phyloP scores from a whole-genome alignment of 2,888 invertebrate genomes.

The Dryobotodes eremita region DNA sequence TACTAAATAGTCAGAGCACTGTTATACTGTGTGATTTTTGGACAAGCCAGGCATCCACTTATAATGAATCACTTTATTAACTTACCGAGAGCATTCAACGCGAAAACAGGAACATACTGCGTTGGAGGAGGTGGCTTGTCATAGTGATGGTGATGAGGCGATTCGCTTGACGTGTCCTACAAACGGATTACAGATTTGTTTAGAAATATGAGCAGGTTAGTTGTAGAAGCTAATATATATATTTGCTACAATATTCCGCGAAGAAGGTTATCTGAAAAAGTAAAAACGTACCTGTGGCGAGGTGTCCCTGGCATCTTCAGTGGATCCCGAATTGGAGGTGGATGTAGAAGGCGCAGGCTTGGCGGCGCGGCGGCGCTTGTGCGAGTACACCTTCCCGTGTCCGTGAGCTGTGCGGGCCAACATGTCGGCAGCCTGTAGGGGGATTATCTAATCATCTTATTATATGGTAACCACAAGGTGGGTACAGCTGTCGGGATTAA shows the following conservation, averaged over 20 bases:
- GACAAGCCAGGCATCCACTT: neutral
- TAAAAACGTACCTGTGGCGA: constrained; percentile 82
- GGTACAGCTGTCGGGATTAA: neutral
- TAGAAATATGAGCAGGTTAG: neutral
- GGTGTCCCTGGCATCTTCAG: constrained; percentile 82
- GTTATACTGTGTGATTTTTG: neutral
- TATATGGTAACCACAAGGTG: constrained; percentile 16
- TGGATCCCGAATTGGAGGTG: constrained; percentile 79
- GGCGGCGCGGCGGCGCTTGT: constrained; percentile 82
- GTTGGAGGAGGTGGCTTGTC: constrained; percentile 79
- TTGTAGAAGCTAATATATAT: neutral
- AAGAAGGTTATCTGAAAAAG: neutral
- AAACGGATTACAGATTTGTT: constrained; percentile 31
- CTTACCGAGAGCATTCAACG: constrained; percentile 95
- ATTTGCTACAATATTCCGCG: neutral
- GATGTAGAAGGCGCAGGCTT: constrained; percentile 75
- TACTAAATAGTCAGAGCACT: neutral
- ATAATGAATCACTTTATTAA: neutral
- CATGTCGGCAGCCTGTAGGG: constrained; percentile 74
- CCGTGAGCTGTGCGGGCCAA: constrained; percentile 64
- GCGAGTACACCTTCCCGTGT: constrained; percentile 76
- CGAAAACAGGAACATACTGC: constrained; percentile 95
- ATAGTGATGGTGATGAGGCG: constrained; percentile 82
- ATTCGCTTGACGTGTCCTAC: constrained; percentile 87
- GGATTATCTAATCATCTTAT: constrained; percentile 33